phyloP scores from a whole-genome alignment of 1,140 invertebrate species.

The silkworm (Bombyx mori) region DNA sequence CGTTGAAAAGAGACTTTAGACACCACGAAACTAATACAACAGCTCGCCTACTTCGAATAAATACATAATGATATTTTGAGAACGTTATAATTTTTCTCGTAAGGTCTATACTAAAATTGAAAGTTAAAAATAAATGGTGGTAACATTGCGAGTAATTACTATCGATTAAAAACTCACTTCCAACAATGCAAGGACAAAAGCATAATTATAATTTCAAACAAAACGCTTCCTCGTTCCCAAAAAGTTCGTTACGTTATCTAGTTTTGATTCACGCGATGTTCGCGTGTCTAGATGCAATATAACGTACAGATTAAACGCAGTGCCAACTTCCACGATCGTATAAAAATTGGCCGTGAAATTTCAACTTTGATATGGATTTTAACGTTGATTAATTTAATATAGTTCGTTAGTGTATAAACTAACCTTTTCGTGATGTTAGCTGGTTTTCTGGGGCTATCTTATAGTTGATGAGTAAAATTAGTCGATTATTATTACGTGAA shows the following conservation, averaged over 20 bases:
- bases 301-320: conserved; percentile 57
- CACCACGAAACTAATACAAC: no score
- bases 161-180: no score
- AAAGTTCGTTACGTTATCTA: conserved; percentile 39
- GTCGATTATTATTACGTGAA: no score
- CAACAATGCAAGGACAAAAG: neutral
- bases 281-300: conserved; percentile 53
- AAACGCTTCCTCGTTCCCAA: conserved; percentile 31
- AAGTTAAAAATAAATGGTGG: no score
- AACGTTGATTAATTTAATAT: conserved; percentile 17
- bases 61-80: no score
- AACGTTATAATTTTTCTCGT: no score
- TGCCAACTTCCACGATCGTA: conserved; percentile 51
- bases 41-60: no score
- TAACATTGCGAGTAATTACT: no score
- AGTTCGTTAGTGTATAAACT: conserved; percentile 28
- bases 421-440: conserved; percentile 1
- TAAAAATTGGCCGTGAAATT: conserved; percentile 69
- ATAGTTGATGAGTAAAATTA: no score
- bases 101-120: no score
- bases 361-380: conserved; percentile 32
- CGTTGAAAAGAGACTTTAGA: no score
- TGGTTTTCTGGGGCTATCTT: no score
- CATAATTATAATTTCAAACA: conserved; percentile 9
- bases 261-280: conserved; percentile 41